Evolutionary conservation across 2,113 vertebrate genomes (phyloP), one percentile per base, ranked within the genome.

Genomic region (Rhabdornis inornatus): DNA sequence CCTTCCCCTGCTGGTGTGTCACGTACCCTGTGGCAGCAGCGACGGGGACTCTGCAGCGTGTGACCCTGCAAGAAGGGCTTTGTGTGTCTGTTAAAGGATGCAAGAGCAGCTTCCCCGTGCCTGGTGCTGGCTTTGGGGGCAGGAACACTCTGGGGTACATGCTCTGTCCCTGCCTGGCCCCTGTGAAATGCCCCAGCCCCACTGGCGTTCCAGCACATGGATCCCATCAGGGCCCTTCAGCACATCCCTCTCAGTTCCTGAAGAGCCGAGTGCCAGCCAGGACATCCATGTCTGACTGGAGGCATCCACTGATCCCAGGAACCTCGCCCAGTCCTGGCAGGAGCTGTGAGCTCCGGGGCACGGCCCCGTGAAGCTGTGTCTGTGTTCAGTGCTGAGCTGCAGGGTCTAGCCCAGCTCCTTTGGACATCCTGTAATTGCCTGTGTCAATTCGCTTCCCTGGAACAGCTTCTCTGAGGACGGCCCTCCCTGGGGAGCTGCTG

Each of bases 71-170:
- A 0, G 63, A 23, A 31, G 19, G 57, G 53, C 25, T 70, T 8
- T 3, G 14, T 37, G 64, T 20, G 23, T 4, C 22, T 11, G 7
- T 5, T 28, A 1, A 40, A 13, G 71, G 27, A 1, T 10, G 37
- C 7, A 3, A 25, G 65, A 39, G 57, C 70, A 39, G 33, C 55
- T 47, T 40, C 44, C 49, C 35, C 1, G 1, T 7, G 37, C 44
- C 17, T 5, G 37, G 25, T 3, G 4, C 40, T 3, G 60, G 6
- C 11, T 55, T 21, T 4, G 7, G 55, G 50, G 65, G 3, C 12
- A 18, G 63, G n/a, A 25, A 4, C 52, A 1, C 37, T 1, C 4
- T 0, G 4, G 68, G 53, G 30, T 7, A 0, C 11, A 0, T 2
- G 1, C 2, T 4, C 13, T 35, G 27, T 13, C 40, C 68, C 33